Base-by-base conservation (phyloP, 2,888 invertebrate species). In the Pristionchus mayeri region DNA sequence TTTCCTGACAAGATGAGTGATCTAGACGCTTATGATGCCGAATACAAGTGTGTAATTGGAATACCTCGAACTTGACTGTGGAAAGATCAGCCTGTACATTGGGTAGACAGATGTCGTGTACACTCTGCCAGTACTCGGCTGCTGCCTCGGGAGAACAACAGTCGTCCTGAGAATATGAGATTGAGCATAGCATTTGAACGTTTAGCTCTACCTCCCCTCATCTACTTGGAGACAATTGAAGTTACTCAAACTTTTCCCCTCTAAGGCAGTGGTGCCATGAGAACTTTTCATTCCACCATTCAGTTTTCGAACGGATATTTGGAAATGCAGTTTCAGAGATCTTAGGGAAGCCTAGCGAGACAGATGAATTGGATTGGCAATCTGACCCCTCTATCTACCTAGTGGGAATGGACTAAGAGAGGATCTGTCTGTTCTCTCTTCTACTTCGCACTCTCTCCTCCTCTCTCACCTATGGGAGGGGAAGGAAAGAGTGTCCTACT, bases 91-190 rank as follows among this genome's bases (percentile, higher is more conserved):
- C 86, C 18, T 87, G 79, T 18, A 88, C 86, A 76, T 90, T 91
- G n/a, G 93, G 93, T 81, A 91, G 88, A 84, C 93, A 93, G 27
- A 93, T 87, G 80, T 93, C 93, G 84, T 90, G 88, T 2, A 91
- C 89, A 9, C 87, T 84, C 18, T 87, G 85, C 93, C 93, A 93
- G 67, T 92, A 91, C 11, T 87, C 85, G 11, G 34, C 67, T 0
- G 92, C 91, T n/a, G 90, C 87, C 18, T 85, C 71, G 21, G 84
- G 79, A 7, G 91, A 89, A 78, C 92, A 92, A 76, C 92, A 92
- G 11, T 87, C 85, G 84, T 91, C 90, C 91, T 92, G 84, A n/a
- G 88, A 30, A 6, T 4, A 30, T 11, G 40, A 24, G 2, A 30
- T n/a, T n/a, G n/a, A n/a, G n/a, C n/a, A n/a, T n/a, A n/a, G n/a